These are phyloP conservation scores for Zapus hudsonius DNA, from an alignment of 2,113 vertebrate genomes.

Conservation along the genomic window DNA sequence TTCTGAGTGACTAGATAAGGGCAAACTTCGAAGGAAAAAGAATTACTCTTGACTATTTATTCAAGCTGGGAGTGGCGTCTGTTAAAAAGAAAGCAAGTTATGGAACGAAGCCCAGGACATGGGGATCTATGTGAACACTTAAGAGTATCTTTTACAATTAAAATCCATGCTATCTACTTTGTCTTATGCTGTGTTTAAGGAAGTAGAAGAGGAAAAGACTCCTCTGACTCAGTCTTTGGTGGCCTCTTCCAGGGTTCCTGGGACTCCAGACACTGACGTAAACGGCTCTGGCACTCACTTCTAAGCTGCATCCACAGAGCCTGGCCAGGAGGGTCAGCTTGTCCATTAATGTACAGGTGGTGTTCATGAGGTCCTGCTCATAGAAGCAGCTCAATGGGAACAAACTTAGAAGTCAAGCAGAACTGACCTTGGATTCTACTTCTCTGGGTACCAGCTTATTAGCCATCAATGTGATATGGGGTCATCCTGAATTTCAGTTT, in stretches of 20 bases:
- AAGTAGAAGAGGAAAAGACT: constrained; percentile 52
- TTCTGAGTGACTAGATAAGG: constrained; percentile 53
- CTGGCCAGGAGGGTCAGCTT: neutral
- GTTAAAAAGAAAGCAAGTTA: constrained; percentile 71
- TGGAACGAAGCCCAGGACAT: constrained; percentile 69
- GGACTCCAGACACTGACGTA: neutral
- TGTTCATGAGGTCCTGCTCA: constrained; percentile 19
- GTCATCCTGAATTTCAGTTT: neutral
- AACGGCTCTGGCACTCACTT: constrained; percentile 47
- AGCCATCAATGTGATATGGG: neutral
- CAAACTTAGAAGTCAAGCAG: constrained; percentile 24
- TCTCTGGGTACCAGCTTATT: neutral
- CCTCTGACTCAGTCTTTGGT: constrained; percentile 1
- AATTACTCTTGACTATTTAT: constrained; percentile 65
- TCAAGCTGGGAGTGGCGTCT: constrained; percentile 70
- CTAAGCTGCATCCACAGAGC: neutral
- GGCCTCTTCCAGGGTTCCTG: constrained; percentile 32
- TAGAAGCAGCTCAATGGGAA: neutral
- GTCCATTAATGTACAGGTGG: constrained; percentile 41
- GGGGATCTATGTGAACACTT: constrained; percentile 61
- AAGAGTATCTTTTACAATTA: constrained; percentile 57
- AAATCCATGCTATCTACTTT: constrained; percentile 52
- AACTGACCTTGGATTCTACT: neutral
- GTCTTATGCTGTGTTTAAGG: constrained; percentile 71
- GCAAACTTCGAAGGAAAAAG: constrained; percentile 62